A percentile compares a stretch with the other conserved stretches of the same genome.
Conservation (phyloP, 2,113 vertebrate genomes). For the Sander lucioperca region DNA sequence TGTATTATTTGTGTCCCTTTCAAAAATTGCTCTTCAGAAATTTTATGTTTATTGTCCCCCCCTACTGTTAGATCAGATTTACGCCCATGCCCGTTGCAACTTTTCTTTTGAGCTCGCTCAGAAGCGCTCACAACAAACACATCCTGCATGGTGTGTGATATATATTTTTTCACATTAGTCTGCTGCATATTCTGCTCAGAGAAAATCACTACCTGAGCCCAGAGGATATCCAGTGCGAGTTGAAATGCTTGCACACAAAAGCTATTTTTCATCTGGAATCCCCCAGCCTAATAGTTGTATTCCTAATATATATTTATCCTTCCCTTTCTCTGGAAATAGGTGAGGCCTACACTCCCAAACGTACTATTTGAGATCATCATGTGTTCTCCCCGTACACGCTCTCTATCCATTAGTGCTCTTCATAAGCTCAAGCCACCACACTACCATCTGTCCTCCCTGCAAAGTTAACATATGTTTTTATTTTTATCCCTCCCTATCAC, state of each 20-base stretch:
- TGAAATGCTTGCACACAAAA: slow-evolving; percentile 42
- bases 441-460: slow-evolving; percentile 63
- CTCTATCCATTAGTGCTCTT: slow-evolving; percentile 66
- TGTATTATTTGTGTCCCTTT: no score
- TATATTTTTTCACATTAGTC: slow-evolving; percentile 39
- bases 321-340: slow-evolving; percentile 44
- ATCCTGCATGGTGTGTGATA: slow-evolving; percentile 12
- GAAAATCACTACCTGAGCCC: slow-evolving; percentile 62
- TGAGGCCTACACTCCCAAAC: slow-evolving; percentile 57
- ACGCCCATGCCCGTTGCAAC: slow-evolving; percentile 4
- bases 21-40: no score
- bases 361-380: slow-evolving; percentile 72
- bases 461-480: slow-evolving; percentile 70
- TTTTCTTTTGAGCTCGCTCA: background rate
- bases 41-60: no score
- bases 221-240: slow-evolving; percentile 30
- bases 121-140: slow-evolving; percentile 1
- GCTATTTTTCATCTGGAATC: slow-evolving; percentile 57
- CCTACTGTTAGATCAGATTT: no score
- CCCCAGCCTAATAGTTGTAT: slow-evolving; percentile 45
- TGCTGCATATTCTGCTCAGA: slow-evolving; percentile 30
- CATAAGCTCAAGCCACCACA: slow-evolving; percentile 42
- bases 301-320: slow-evolving; percentile 55
- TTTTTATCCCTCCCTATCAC: slow-evolving; percentile 65
- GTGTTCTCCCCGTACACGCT: slow-evolving; percentile 54